Percentiles rank a stretch among this genome's conserved stretches.
Conservation (phyloP, 2,888 invertebrate species). For the Eremobia ochroleuca region DNA sequence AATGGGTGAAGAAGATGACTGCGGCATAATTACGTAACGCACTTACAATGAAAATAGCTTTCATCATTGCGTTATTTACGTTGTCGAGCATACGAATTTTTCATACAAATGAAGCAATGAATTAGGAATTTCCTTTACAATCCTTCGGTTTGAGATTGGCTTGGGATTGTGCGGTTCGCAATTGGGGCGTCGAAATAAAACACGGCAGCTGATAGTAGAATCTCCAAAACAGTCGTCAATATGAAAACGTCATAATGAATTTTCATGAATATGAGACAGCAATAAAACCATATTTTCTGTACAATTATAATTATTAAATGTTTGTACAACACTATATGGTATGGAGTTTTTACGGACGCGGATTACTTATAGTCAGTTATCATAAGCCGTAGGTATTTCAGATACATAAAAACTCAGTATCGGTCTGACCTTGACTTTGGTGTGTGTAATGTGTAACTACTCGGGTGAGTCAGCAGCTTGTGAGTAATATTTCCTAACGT, state of each 20-base stretch:
- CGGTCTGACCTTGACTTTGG: slow-evolving; percentile 18
- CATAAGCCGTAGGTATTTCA: neutral
- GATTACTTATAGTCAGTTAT: neutral
- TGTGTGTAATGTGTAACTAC: neutral
- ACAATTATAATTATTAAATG: neutral
- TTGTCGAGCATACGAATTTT: neutral
- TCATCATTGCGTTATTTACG: neutral
- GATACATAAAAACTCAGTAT: slow-evolving; percentile 7
- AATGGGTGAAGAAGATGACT: neutral
- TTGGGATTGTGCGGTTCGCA: neutral
- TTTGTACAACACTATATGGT: neutral
- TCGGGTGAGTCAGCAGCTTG: slow-evolving; percentile 22
- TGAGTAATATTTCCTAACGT: slow-evolving; percentile 1
- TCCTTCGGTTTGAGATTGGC: neutral
- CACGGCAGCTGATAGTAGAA: neutral
- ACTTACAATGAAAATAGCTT: neutral
- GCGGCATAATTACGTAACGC: neutral
- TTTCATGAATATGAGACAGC: neutral
- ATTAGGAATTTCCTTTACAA: neutral
- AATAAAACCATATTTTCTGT: slow-evolving; percentile 1
- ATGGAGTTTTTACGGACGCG: neutral
- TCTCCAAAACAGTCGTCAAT: neutral
- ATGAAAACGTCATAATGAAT: neutral
- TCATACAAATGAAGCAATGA: neutral
- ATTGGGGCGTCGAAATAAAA: neutral